Base-by-base conservation (phyloP, 2,797 vertebrate species). In the Sebastes nivosus region DNA sequence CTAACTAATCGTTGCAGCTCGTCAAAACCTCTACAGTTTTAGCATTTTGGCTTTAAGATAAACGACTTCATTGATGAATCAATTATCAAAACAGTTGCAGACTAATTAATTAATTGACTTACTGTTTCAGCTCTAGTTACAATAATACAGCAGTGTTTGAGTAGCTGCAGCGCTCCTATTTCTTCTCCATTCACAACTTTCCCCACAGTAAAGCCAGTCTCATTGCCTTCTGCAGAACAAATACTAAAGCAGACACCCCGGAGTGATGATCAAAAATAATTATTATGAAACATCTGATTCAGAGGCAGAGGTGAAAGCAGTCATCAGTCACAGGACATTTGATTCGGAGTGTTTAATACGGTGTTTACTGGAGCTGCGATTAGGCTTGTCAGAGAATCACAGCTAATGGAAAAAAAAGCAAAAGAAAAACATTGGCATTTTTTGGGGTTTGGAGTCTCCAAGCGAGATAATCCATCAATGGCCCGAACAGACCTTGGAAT, bases 391-490 rank as follows among this genome's bases (percentile, higher is more conserved):
- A 73, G 66, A 84, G 72, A 87, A 86, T 89, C 73, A 81, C 72
- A 83, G 79, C 81, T 67, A 83, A 89, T 82, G 82, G 80, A 1
- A 78, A 83, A 83, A 80, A 81, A 80, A 63, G 61, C 16, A 81
- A 75, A 88, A 83, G 64, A 82, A 84, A 92, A 91, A 86, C 77
- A 80, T 82, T 90, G 87, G 88, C 87, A 75, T 89, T 92, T 92
- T 92, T 87, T 14, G 55, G 71, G 72, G 81, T 82, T 90, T 77
- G 65, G 74, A 74, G 86, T 87, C 85, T 91, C 85, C 74, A 83
- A 76, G 84, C 83, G 50, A 90, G 81, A 90, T 91, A 80, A 93
- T 94, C 87, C 90, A 92, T 93, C 93, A 90, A 78, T 89, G 87
- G 89, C 85, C 83, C 81, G 70, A 88, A 86, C 81, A 87, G 83